Percentiles rank a stretch among this genome's conserved stretches.
Evolutionary conservation across 2,797 vertebrate species (phyloP).

Genomic region (Syngnathus acus): DNA sequence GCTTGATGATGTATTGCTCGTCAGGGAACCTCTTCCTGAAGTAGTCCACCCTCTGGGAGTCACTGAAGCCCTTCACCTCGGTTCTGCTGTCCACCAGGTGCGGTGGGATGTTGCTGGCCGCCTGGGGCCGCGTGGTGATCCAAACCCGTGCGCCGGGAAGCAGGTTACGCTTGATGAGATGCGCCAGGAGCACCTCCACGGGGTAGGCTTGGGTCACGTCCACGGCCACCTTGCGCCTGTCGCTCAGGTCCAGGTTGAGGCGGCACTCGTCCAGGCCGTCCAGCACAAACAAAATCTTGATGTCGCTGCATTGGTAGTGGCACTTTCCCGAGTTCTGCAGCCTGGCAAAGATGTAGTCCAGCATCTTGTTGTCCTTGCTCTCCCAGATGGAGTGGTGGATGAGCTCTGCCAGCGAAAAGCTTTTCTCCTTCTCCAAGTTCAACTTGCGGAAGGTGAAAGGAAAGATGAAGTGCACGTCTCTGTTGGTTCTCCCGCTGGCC

Average conservation of each 20-base stretch:
- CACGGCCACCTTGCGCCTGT: not conserved
- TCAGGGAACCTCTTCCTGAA: slow-evolving; percentile 3
- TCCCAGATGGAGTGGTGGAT: slow-evolving; percentile 5
- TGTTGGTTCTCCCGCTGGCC: slow-evolving; percentile 6
- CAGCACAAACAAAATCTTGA: slow-evolving; percentile 17
- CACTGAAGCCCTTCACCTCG: slow-evolving; percentile 17
- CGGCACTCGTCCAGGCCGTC: slow-evolving; percentile 17
- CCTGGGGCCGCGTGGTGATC: slow-evolving; percentile 13
- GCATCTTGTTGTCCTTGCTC: not conserved
- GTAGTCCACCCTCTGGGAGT: slow-evolving; percentile 11
- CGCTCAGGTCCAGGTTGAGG: slow-evolving; percentile 2
- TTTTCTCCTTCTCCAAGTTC: slow-evolving; percentile 14
- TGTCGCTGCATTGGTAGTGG: slow-evolving; percentile 11
- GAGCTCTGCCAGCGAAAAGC: not conserved
- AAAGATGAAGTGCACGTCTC: slow-evolving; percentile 15
- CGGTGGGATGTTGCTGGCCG: slow-evolving; percentile 1
- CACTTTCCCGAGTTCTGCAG: slow-evolving; percentile 11
- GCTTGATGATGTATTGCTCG: not conserved
- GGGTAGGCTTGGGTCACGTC: slow-evolving; percentile 3
- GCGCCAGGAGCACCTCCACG: slow-evolving; percentile 3
- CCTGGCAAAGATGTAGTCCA: not conserved
- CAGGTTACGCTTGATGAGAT: slow-evolving; percentile 7
- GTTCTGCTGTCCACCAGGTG: not conserved
- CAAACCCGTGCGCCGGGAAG: slow-evolving; percentile 10
- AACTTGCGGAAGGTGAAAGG: slow-evolving; percentile 23